Base-by-base conservation (phyloP, 2,888 invertebrate species). In the Muschampia plurimacula region DNA sequence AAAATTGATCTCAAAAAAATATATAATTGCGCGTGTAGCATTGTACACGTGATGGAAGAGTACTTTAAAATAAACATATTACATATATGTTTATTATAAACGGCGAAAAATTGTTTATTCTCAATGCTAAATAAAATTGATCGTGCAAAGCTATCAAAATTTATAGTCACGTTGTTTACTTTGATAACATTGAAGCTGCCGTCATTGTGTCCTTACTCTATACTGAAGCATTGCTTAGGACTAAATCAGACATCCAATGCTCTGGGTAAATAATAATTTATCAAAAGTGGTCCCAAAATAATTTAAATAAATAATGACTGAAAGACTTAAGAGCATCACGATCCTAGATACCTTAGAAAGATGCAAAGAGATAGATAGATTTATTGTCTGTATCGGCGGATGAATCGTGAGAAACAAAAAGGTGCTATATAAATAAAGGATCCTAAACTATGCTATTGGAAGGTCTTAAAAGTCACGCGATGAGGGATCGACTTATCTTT, bases 11-110 rank as follows among this genome's bases (percentile, higher is more conserved):
- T 32, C 32, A 32, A 32, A 2, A 32, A 32, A 32, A 32, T 1
- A 2, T 32, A 32, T 32, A 2, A 32, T 1, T 32, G 32, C 32
- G 2, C 32, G 2, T 32, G 32, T 2, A 1, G 32, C 32, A 32
- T 32, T 32, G 32, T 32, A 32, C 32, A 32, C 32, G 32, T 32
- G 32, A 32, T 22, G 22, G 22, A 1, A 22, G 22, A 22, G 22
- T 22, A 22, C 22, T 22, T 22, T 22, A 22, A 22, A 22, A 22
- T 22, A 22, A 22, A 22, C 22, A 22, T 22, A 22, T 22, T 22
- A 22, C 22, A 22, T 22, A 22, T 22, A 22, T 22, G 22, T 22
- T 22, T 22, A 22, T 22, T 22, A 22, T 22, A 90, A 88, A 83
- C 82, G 22, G 67, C 52, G 73, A 75, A 74, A 81, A 81, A 81